Percentiles rank a stretch among this genome's conserved stretches.
Evolutionary conservation across 2,113 vertebrate genomes (phyloP).

Genomic region (Ceuthmochares aereus): DNA sequence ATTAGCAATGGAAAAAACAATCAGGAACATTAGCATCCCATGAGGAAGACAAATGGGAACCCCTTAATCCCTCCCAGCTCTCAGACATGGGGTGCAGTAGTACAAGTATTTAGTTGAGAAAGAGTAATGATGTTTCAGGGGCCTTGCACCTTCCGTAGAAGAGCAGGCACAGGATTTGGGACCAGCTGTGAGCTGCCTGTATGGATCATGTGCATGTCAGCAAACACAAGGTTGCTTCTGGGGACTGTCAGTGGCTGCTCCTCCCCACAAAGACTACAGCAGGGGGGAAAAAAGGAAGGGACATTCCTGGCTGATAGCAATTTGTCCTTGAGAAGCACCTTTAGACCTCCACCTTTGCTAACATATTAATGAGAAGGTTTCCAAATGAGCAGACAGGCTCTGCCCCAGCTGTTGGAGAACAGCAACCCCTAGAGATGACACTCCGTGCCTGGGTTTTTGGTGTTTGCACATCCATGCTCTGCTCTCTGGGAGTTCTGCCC

Average conservation of each 20-base stretch:
- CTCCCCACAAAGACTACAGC: neutral
- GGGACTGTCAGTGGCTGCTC: neutral
- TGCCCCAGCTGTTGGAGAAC: neutral
- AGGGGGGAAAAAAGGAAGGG: fast-evolving
- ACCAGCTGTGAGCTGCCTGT: neutral
- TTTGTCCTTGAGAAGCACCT: neutral
- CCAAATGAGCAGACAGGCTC: neutral
- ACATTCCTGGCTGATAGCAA: neutral
- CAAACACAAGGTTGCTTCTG: neutral
- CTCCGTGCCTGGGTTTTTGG: neutral
- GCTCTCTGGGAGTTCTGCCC: neutral
- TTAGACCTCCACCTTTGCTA: neutral
- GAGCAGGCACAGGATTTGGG: neutral
- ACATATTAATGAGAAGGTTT: neutral
- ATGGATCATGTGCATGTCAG: neutral
- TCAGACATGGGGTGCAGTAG: fast-evolving
- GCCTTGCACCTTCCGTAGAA: neutral
- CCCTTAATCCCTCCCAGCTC: neutral
- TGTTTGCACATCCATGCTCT: neutral
- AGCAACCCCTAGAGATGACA: too few species aligned
- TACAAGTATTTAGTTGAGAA: neutral
- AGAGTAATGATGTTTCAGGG: neutral
- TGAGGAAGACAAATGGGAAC: neutral
- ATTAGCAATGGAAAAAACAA: too few species aligned
- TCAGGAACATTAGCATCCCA: neutral